A percentile compares a stretch with the other conserved stretches of the same genome.
Evolutionary conservation across 2,797 vertebrate genomes (phyloP).

Genomic region (Lepidocolaptes lacrymiger): DNA sequence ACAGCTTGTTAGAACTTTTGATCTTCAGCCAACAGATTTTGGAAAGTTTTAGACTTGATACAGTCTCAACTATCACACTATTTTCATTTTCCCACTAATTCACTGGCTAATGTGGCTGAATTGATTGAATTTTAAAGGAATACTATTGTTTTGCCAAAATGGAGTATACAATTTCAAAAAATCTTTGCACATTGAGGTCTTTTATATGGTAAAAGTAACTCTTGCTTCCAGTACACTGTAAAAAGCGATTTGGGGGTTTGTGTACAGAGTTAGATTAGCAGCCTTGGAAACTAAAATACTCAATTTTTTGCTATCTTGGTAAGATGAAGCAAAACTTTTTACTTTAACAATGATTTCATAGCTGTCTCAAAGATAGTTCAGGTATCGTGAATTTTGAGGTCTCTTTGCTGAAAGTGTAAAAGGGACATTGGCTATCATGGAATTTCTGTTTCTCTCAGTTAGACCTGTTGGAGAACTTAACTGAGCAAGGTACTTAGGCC

Average conservation of each 20-base stretch:
- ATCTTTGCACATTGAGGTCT: neutral
- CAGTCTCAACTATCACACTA: neutral
- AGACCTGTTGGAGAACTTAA: neutral
- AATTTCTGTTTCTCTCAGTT: neutral
- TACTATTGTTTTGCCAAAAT: neutral
- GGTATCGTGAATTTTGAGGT: neutral
- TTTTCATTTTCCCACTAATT: neutral
- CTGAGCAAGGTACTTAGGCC: neutral
- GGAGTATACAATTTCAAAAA: neutral
- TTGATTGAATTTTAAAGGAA: neutral
- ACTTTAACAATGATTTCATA: neutral
- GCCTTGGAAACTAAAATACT: neutral
- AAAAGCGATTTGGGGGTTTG: neutral
- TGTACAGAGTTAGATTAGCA: neutral
- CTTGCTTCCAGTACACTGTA: neutral
- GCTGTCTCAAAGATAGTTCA: neutral
- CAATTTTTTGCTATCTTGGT: neutral
- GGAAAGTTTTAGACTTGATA: neutral
- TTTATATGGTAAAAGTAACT: neutral
- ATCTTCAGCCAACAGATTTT: slow-evolving; percentile 12
- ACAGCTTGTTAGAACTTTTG: slow-evolving; percentile 13
- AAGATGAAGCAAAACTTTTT: neutral
- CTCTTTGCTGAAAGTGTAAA: neutral
- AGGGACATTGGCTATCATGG: neutral
- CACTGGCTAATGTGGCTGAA: neutral